Percentiles rank a stretch among this genome's conserved stretches.
phyloP scores from a whole-genome alignment of 2,113 vertebrate genomes.

The Ictidomys tridecemlineatus region DNA sequence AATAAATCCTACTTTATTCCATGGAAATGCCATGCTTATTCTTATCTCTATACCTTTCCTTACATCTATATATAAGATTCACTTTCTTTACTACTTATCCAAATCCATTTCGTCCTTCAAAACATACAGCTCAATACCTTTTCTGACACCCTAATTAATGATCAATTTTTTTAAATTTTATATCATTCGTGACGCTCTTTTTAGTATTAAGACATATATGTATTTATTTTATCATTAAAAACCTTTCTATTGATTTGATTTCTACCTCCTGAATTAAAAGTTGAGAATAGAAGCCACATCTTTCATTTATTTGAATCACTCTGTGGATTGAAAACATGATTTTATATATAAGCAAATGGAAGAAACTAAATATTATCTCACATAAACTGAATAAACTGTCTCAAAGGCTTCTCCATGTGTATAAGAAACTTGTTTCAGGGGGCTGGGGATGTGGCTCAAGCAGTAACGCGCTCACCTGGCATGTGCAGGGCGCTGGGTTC shows the following conservation, averaged over 20 bases:
- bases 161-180: neutral
- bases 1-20: neutral
- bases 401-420: neutral
- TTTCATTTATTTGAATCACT: constrained; percentile 45
- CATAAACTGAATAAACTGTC: constrained; percentile 40
- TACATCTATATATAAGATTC: neutral
- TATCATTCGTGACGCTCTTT: neutral
- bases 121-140: neutral
- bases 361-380: constrained; percentile 31
- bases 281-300: neutral
- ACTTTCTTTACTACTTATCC: neutral
- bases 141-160: neutral
- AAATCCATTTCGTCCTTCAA: constrained; percentile 13
- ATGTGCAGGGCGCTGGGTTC: too few species aligned
- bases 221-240: constrained; percentile 45
- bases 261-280: constrained; percentile 32
- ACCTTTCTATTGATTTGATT: neutral
- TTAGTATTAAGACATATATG: neutral
- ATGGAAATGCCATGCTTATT: neutral
- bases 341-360: constrained; percentile 36
- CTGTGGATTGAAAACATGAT: neutral
- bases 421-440: neutral
- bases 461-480: too few species aligned
- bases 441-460: too few species aligned
- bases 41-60: neutral